Conservation (phyloP, 2,888 invertebrate genomes). For the Phyllotreta cruciferae region DNA sequence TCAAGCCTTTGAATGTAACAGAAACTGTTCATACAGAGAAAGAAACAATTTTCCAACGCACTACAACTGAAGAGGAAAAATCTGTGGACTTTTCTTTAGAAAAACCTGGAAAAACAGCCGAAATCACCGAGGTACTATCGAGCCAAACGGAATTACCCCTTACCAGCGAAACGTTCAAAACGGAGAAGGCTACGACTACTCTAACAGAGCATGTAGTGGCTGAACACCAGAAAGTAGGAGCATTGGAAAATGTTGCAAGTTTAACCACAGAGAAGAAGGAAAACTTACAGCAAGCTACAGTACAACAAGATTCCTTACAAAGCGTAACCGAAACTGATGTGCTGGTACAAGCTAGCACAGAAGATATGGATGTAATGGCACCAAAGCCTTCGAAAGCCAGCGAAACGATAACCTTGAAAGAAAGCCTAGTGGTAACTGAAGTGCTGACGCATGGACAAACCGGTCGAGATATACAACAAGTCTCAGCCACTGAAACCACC, state of each 20-base stretch:
- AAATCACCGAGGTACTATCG: slow-evolving; percentile 55
- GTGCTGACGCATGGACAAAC: slow-evolving; percentile 54
- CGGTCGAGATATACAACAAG: slow-evolving; percentile 57
- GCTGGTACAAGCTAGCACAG: slow-evolving; percentile 48
- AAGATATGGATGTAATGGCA: slow-evolving; percentile 43
- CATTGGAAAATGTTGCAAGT: slow-evolving; percentile 48
- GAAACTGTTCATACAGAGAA: slow-evolving; percentile 46
- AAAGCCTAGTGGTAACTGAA: slow-evolving; percentile 58
- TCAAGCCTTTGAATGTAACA: slow-evolving; percentile 40
- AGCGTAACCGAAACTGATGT: slow-evolving; percentile 54
- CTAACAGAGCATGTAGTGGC: slow-evolving; percentile 37
- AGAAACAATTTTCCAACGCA: slow-evolving; percentile 34
- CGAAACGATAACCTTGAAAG: slow-evolving; percentile 51
- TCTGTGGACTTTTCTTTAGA: slow-evolving; percentile 52
- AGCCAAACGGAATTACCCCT: slow-evolving; percentile 56
- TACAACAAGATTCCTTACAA: slow-evolving; percentile 58
- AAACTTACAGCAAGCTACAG: slow-evolving; percentile 50
- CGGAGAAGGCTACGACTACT: slow-evolving; percentile 33
- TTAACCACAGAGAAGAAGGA: slow-evolving; percentile 41
- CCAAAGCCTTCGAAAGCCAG: slow-evolving; percentile 51
- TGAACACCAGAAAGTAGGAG: slow-evolving; percentile 36
- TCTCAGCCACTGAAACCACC: slow-evolving; percentile 59
- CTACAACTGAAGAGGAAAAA: slow-evolving; percentile 38
- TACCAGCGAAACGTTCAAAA: slow-evolving; percentile 27
- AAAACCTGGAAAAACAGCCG: slow-evolving; percentile 46